phyloP scores from a whole-genome alignment of 37 sponge, comb jelly and placozoan genomes.

The Petrosia ficiformis region DNA sequence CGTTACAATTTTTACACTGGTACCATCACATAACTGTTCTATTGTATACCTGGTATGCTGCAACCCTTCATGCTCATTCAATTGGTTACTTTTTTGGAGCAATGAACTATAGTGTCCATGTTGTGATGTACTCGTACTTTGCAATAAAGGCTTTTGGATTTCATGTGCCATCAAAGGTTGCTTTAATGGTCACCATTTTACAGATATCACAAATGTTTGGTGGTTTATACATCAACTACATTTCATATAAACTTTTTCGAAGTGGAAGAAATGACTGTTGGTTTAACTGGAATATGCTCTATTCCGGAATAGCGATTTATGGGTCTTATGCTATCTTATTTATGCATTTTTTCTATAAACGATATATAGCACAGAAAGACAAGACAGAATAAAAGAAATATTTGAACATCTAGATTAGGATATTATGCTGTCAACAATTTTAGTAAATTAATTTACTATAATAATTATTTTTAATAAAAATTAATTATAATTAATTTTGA shows the following conservation, averaged over 20 bases:
- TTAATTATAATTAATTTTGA: too few species aligned
- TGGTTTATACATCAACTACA: conserved; percentile 12
- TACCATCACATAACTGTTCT: conserved; percentile 77
- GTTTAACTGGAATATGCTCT: conserved; percentile 8
- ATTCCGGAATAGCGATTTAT: conserved; percentile 54
- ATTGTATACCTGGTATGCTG: conserved; percentile 31
- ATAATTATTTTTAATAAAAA: too few species aligned
- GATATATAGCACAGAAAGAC: conserved; percentile 44
- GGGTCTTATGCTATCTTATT: conserved; percentile 79
- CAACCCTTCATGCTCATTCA: conserved; percentile 4
- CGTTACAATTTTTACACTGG: conserved; percentile 81
- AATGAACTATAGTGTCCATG: conserved; percentile 66
- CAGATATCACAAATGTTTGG: conserved; percentile 47
- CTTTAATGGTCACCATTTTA: conserved; percentile 21
- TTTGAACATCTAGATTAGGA: too few species aligned
- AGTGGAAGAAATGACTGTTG: conserved; percentile 7
- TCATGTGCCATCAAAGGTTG: background rate
- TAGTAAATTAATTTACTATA: too few species aligned
- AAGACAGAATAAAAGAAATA: background rate
- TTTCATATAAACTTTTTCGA: background rate
- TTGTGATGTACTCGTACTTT: conserved; percentile 83
- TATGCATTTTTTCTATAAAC: conserved; percentile 62
- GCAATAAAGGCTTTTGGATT: conserved; percentile 40
- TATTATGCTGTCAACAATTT: too few species aligned
- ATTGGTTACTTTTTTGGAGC: conserved; percentile 51